Conservation (phyloP, 2,888 invertebrate genomes). For the Pardosa pseudoannulata region DNA sequence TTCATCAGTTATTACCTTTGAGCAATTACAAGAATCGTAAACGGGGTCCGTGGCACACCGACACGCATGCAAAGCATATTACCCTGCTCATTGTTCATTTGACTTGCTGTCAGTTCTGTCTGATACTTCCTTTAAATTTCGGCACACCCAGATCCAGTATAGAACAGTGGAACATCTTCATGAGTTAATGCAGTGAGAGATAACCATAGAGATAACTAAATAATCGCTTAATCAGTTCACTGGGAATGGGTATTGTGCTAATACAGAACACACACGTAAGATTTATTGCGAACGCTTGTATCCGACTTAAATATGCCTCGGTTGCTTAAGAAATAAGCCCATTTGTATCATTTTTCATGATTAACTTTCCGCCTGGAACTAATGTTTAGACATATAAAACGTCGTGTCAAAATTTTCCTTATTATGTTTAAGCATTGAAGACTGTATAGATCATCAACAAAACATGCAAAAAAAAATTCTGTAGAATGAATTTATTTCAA, state of each 20-base stretch:
- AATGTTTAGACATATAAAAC: no score
- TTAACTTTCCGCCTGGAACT: no score
- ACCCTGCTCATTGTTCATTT: neutral
- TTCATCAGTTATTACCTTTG: neutral
- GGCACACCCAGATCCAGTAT: neutral
- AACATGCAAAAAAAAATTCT: no score
- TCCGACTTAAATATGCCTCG: no score
- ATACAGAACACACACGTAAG: neutral
- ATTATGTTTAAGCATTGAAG: no score
- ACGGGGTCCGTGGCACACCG: no score
- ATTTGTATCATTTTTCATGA: no score
- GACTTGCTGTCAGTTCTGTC: neutral
- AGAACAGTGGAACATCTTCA: neutral
- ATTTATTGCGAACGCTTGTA: no score
- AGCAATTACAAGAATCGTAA: conserved; percentile 4
- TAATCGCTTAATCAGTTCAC: neutral
- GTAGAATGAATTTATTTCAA: no score
- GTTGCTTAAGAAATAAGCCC: no score
- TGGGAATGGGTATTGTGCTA: neutral
- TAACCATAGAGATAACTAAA: neutral
- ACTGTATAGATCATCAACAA: no score
- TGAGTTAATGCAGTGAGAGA: neutral
- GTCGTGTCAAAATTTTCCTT: no score
- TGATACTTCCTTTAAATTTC: neutral
- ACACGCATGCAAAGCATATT: neutral